Evolutionary conservation across 2,113 vertebrate genomes (phyloP).

Genomic region (Tychaedon coryphoeus): DNA sequence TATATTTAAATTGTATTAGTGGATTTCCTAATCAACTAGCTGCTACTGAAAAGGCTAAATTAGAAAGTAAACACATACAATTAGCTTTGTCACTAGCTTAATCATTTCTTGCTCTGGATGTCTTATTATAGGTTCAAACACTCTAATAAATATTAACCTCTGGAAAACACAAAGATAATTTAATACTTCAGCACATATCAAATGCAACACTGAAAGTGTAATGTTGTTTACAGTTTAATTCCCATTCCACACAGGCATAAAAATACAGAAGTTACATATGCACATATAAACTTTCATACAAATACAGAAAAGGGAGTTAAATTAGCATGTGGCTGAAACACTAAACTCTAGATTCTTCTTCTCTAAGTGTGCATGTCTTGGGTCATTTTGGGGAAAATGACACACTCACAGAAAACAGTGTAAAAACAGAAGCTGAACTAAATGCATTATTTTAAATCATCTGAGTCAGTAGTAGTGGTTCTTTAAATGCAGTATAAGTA

Average conservation of each 20-base stretch:
- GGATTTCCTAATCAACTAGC: not conserved
- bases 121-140: not conserved
- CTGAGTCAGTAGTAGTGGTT: not conserved
- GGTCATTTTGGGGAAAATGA: rapidly evolving
- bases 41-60: not conserved
- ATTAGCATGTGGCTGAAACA: not conserved
- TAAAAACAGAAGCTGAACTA: not conserved
- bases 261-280: not conserved
- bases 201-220: not conserved
- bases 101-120: not conserved
- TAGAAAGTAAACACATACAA: not conserved
- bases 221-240: not conserved
- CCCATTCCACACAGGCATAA: not conserved
- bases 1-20: not conserved
- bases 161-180: not conserved
- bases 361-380: not conserved
- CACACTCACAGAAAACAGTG: not conserved
- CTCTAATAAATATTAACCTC: not conserved
- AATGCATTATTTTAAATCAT: not conserved
- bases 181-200: not conserved
- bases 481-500: not conserved
- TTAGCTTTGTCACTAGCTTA: not conserved
- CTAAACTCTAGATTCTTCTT: not conserved
- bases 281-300: rapidly evolving
- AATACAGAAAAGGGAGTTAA: not conserved